Evolutionary conservation across 1,140 invertebrate genomes (phyloP), one percentile per base, ranked within the genome.

Genomic region (Penaeus vannamei): DNA sequence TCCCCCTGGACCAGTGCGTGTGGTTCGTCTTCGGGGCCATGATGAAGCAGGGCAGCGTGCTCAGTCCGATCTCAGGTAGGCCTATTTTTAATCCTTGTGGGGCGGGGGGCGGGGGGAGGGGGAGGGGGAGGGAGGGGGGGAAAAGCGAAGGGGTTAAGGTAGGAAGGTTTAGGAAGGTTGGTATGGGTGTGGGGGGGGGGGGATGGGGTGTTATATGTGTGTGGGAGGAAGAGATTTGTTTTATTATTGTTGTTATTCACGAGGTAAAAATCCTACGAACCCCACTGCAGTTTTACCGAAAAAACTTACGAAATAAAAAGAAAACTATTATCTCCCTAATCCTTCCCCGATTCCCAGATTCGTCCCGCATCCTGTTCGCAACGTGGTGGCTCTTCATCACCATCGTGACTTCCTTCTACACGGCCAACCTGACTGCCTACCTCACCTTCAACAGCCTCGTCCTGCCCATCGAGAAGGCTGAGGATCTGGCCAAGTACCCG

Each of bases 331-430:
- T 36, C 26, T 10, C 17, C 4, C 2, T 32, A 1, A 20, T 36
- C 20, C 0, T 3, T 0, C 29, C 1, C 26, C 19, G 26, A 46
- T 53, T 93, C 94, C 26, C 92, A 97, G 97, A 97, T 93, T 96
- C 96, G 20, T 95, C 96, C 1, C 93, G 97, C 64, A 93, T 98
- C 46, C 93, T 97, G 7, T 97, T 98, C 92, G 96, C 97, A 29
- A 97, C 96, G 0, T 98, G 97, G 97, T 98, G 97, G 97, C 95
- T 98, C 79, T 97, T 97, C 92, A 96, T 97, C 83, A 96, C 97
- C 64, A 95, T 98, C 84, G 92, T 98, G 26, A 97, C 97, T 0
- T 96, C 97, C n/a, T 98, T 97, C 93, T 98, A 98, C 93, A 98
- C 97, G 5, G 97, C 97, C 2, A 98, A 98, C 93, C 94, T 98